Evolutionary conservation across 1,140 invertebrate genomes (phyloP).

Genomic region (Leptinotarsa texana): DNA sequence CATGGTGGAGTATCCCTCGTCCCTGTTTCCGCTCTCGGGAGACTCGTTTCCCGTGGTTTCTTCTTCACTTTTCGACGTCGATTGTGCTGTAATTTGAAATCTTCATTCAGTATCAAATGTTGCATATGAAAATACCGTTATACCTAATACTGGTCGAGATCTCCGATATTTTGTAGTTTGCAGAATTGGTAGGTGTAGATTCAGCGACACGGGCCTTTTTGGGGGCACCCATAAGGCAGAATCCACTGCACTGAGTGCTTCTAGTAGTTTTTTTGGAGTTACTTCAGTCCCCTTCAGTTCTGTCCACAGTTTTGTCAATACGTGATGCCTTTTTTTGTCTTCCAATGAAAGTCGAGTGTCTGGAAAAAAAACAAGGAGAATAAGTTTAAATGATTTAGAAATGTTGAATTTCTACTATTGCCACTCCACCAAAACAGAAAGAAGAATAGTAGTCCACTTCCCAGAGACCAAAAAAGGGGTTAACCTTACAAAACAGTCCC

Average conservation of each 20-base stretch:
- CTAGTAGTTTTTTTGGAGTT: constrained; percentile 61
- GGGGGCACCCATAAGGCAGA: constrained; percentile 66
- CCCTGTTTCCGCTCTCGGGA: constrained; percentile 74
- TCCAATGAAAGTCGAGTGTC: constrained; percentile 59
- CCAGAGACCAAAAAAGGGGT: too few relatives aligned
- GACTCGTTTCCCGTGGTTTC: constrained; percentile 68
- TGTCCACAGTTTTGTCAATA: constrained; percentile 64
- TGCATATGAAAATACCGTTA: not conserved
- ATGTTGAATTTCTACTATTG: too few relatives aligned
- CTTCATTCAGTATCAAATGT: not conserved
- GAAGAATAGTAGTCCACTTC: too few relatives aligned
- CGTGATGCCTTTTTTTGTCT: constrained; percentile 64
- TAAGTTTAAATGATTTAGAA: too few relatives aligned
- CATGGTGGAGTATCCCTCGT: constrained; percentile 89
- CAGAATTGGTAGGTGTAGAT: constrained; percentile 64
- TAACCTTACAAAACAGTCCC: too few relatives aligned
- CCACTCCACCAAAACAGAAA: too few relatives aligned
- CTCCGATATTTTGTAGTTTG: constrained; percentile 57
- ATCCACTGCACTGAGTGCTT: constrained; percentile 64
- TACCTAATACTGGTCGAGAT: constrained; percentile 48
- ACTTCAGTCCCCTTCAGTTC: constrained; percentile 65
- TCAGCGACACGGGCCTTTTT: constrained; percentile 66
- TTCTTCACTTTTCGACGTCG: constrained; percentile 57
- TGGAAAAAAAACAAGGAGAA: constrained; percentile 28
- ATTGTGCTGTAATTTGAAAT: constrained; percentile 41